Percentiles rank a stretch among this genome's conserved stretches.
phyloP scores from a whole-genome alignment of 1,140 invertebrate species.

The Atta cephalotes region DNA sequence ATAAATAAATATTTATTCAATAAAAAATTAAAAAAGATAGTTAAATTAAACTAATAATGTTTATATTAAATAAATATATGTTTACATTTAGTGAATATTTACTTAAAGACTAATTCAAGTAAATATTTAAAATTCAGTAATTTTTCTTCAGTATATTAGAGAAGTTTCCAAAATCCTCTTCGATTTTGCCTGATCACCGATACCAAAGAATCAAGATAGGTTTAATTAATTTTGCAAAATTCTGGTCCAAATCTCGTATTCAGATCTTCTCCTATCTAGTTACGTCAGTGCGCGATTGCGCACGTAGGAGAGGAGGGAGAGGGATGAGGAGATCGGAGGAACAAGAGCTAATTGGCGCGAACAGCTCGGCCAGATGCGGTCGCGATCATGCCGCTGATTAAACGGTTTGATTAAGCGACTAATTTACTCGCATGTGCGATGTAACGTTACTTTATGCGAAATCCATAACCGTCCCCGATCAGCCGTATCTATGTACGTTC shows the following conservation, averaged over 20 bases:
- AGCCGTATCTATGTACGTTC: not conserved
- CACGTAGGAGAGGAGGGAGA: not conserved
- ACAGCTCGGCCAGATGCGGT: conserved; percentile 81
- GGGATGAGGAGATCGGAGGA: not conserved
- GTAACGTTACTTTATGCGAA: conserved; percentile 76
- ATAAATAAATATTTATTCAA: too few species aligned
- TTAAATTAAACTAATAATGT: too few species aligned
- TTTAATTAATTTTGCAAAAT: not conserved
- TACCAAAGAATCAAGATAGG: not conserved
- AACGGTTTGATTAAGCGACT: conserved; percentile 83
- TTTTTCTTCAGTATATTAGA: not conserved
- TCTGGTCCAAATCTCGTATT: not conserved
- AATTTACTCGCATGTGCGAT: conserved; percentile 78
- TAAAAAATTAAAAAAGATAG: too few species aligned
- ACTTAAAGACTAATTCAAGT: too few species aligned
- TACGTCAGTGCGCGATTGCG: conserved; percentile 41
- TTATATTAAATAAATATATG: too few species aligned
- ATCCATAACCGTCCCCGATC: conserved; percentile 67
- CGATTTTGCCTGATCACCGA: not conserved
- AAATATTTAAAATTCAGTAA: not conserved
- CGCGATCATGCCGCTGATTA: conserved; percentile 83
- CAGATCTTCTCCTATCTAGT: conserved; percentile 1
- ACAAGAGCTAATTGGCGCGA: conserved; percentile 80
- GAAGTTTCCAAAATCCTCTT: not conserved
- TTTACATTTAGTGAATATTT: too few species aligned